Evolutionary conservation across 2,888 invertebrate species (phyloP).

Genomic region (Bruchidius siliquastri): DNA sequence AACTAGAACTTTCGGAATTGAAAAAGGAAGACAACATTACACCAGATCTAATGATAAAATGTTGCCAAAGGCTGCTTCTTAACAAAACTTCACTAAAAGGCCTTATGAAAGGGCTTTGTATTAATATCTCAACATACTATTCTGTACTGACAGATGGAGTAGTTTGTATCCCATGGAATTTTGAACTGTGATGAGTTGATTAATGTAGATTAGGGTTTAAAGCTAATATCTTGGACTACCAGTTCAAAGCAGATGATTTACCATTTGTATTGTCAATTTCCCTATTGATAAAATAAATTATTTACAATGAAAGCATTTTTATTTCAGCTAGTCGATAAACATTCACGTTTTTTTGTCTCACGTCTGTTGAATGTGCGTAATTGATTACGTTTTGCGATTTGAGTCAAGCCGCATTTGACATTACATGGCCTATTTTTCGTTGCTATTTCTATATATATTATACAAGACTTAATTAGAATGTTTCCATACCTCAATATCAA

Average conservation of each 20-base stretch:
- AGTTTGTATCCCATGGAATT: constrained; percentile 92
- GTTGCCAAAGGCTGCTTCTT: constrained; percentile 67
- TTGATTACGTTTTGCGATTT: no score
- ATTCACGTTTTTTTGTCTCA: no score
- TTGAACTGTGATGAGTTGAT: constrained; percentile 50
- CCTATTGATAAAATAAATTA: no score
- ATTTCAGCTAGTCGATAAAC: no score
- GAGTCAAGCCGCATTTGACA: no score
- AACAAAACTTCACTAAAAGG: constrained; percentile 48
- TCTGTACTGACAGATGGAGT: constrained; percentile 87
- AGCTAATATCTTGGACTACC: background rate
- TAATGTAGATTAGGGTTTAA: background rate
- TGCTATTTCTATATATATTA: no score
- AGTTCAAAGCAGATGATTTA: background rate
- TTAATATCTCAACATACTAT: constrained; percentile 86
- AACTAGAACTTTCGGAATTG: constrained; percentile 67
- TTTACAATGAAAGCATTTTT: no score
- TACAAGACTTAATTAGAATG: no score
- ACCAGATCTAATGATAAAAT: constrained; percentile 83
- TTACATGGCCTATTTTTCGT: no score
- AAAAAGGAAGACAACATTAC: constrained; percentile 88
- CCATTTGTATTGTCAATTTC: no score
- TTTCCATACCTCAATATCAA: no score
- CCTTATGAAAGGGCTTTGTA: constrained; percentile 60
- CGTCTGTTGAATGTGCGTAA: no score